Evolutionary conservation across 2,113 vertebrate genomes (phyloP).

Genomic region (Poeciliopsis occidentalis): DNA sequence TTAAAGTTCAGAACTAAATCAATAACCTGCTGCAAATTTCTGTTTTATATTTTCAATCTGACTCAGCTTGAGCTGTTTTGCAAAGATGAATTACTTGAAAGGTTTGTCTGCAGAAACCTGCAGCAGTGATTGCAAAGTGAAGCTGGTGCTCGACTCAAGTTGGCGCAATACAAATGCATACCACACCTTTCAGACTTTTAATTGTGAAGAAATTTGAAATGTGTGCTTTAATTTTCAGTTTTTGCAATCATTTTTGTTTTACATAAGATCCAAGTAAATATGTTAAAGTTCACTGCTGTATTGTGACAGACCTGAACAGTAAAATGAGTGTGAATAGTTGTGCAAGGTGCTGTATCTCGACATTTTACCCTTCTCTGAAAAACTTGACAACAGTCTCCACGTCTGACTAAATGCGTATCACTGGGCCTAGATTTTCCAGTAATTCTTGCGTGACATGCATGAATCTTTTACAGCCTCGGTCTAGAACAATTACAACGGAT

Average conservation of each 20-base stretch:
- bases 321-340: background rate
- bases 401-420: background rate
- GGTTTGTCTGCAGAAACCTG: background rate
- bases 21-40: background rate
- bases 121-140: background rate
- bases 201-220: background rate
- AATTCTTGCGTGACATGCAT: slow-evolving; percentile 34
- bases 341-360: background rate
- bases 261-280: too few species aligned
- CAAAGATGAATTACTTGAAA: background rate
- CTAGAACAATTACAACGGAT: slow-evolving; percentile 4
- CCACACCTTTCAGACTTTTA: background rate
- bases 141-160: background rate
- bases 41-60: background rate
- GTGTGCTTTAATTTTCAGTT: background rate
- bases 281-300: too few species aligned
- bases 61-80: background rate
- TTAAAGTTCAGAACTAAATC: background rate
- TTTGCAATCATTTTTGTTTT: background rate
- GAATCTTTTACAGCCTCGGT: slow-evolving; percentile 5
- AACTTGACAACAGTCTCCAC: background rate
- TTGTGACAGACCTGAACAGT: background rate
- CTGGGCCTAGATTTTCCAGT: slow-evolving; percentile 1
- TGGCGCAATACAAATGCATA: background rate
- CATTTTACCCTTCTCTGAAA: background rate